Evolutionary conservation across 2,113 vertebrate species (phyloP).

Genomic region (Passer domesticus): DNA sequence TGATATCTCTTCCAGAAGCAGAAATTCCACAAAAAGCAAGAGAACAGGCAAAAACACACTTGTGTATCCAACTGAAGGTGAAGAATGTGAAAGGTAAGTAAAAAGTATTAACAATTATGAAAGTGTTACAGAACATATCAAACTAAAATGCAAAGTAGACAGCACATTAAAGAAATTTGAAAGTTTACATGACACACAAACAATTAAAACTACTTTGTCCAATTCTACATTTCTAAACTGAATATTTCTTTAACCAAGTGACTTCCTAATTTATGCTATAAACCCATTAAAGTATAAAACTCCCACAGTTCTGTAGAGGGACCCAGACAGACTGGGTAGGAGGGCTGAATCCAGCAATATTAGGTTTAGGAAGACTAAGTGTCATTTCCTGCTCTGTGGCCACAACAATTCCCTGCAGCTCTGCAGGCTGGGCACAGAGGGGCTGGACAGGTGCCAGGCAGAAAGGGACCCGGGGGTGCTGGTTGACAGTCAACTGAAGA

Average conservation of each 20-base stretch:
- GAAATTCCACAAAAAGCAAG: not conserved
- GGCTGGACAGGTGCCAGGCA: not conserved
- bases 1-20: not conserved
- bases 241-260: not conserved
- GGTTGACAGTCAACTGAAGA: rapidly evolving
- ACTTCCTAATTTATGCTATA: not conserved
- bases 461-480: not conserved
- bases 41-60: not conserved
- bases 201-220: not conserved
- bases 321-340: not conserved
- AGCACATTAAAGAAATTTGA: not conserved
- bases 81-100: not conserved
- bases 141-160: not conserved
- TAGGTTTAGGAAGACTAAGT: not conserved
- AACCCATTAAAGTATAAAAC: not conserved
- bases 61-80: not conserved
- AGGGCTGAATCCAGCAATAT: not conserved
- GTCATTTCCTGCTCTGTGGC: not conserved
- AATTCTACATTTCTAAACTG: not conserved
- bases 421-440: rapidly evolving
- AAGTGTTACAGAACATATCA: not conserved
- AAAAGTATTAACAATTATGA: not conserved
- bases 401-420: rapidly evolving
- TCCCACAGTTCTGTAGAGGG: not conserved
- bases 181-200: not conserved